Conservation (phyloP, 2,888 invertebrate species). For the Odontocerum albicorne region DNA sequence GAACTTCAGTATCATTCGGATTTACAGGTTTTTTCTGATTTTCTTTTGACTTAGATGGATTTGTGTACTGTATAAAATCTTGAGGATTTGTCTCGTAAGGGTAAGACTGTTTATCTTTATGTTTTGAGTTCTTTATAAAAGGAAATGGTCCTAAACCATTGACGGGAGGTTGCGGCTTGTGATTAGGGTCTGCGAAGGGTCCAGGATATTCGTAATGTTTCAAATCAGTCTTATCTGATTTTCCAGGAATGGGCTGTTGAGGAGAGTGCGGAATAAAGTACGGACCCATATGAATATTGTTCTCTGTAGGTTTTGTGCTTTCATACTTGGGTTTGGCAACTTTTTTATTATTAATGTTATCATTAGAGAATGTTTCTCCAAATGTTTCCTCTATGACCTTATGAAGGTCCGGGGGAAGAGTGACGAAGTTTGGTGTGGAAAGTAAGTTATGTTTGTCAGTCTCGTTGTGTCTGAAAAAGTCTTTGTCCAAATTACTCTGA, state of each 20-base stretch:
- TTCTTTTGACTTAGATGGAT: constrained; percentile 21
- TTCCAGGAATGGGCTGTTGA: constrained; percentile 8
- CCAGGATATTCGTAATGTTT: constrained; percentile 36
- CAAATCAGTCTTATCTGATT: constrained; percentile 25
- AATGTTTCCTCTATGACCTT: constrained; percentile 33
- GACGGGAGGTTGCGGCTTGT: constrained; percentile 27
- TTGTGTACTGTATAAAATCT: constrained; percentile 7
- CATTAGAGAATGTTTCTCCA: constrained; percentile 32
- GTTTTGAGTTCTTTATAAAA: constrained; percentile 35
- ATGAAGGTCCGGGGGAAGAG: constrained; percentile 34
- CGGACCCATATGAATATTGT: constrained; percentile 16
- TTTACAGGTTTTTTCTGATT: constrained; percentile 19
- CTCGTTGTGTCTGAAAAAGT: constrained; percentile 27
- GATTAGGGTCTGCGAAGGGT: constrained; percentile 35
- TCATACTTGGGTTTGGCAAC: constrained; percentile 16
- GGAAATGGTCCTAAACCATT: constrained; percentile 33
- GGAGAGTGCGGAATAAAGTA: constrained; percentile 19
- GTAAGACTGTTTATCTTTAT: constrained; percentile 33
- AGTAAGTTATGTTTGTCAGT: constrained; percentile 31
- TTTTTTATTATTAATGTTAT: constrained; percentile 22
- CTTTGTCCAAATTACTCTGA: constrained; percentile 26
- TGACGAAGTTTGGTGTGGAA: constrained; percentile 31
- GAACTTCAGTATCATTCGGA: constrained; percentile 19
- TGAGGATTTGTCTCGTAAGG: constrained; percentile 18
- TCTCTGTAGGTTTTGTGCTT: constrained; percentile 13